A percentile compares a stretch with the other conserved stretches of the same genome.
Evolutionary conservation across 2,113 vertebrate species (phyloP).

Genomic region (Hypocryptadius cinnamomeus): DNA sequence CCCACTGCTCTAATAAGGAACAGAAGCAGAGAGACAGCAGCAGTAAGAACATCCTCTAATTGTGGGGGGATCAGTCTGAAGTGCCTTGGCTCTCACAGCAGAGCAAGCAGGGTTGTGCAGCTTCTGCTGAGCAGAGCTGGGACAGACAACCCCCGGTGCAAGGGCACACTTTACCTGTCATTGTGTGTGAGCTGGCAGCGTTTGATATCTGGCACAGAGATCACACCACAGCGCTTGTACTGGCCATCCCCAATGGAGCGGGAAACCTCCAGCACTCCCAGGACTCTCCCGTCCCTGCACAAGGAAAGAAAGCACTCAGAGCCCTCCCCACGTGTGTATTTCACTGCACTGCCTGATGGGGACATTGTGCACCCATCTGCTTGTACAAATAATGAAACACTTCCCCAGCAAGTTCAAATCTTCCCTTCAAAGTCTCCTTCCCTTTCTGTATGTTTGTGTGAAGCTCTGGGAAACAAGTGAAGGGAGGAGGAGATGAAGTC

Average conservation of each 20-base stretch:
- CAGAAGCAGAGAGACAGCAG: not conserved
- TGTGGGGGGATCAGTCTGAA: not conserved
- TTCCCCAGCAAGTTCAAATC: not conserved
- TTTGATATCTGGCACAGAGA: slow-evolving; percentile 87
- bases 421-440: not conserved
- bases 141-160: accelerated
- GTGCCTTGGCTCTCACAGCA: not conserved
- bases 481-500: not conserved
- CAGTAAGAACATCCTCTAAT: not conserved
- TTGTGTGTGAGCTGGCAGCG: slow-evolving; percentile 84
- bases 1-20: not conserved
- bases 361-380: not conserved
- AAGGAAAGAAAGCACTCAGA: not conserved
- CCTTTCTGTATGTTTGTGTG: not conserved
- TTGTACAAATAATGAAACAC: not conserved
- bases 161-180: slow-evolving; percentile 74
- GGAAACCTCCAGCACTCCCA: slow-evolving; percentile 93
- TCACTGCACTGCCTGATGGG: not conserved
- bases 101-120: not conserved
- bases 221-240: slow-evolving; percentile 93
- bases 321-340: accelerated
- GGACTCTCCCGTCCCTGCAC: slow-evolving; percentile 85
- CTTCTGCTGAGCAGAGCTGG: not conserved
- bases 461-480: not conserved
- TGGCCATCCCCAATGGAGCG: slow-evolving; percentile 96